phyloP scores from a whole-genome alignment of 2,113 vertebrate species.

The Oncorhynchus nerka region DNA sequence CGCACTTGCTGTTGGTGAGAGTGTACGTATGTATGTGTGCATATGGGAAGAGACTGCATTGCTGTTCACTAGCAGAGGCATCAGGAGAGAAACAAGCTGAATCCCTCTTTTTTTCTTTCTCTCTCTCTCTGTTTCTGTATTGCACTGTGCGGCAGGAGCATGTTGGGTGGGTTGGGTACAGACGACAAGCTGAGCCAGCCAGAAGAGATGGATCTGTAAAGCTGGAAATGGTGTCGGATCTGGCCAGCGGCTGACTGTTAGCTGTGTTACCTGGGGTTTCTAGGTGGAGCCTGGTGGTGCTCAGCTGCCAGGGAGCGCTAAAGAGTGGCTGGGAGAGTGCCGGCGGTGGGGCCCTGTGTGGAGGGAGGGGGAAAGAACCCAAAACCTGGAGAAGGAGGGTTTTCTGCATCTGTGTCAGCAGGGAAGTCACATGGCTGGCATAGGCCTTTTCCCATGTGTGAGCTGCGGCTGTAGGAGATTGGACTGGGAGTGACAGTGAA shows the following conservation, averaged over 20 bases:
- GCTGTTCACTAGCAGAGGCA: slow-evolving; percentile 29
- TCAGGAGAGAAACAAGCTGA: slow-evolving; percentile 8
- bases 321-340: slow-evolving; percentile 45
- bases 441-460: slow-evolving; percentile 22
- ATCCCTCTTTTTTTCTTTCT: slow-evolving; percentile 18
- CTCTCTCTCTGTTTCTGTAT: slow-evolving; percentile 18
- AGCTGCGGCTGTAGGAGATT: slow-evolving; percentile 30
- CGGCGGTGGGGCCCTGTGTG: slow-evolving; percentile 4
- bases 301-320: slow-evolving; percentile 15
- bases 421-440: slow-evolving; percentile 54
- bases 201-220: slow-evolving; percentile 17
- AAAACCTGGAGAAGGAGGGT: slow-evolving; percentile 4
- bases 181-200: slow-evolving; percentile 3
- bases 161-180: slow-evolving; percentile 29
- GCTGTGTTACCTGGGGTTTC: slow-evolving; percentile 30
- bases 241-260: not conserved
- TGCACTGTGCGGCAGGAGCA: slow-evolving; percentile 18
- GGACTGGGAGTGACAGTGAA: slow-evolving; percentile 19
- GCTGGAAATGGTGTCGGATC: slow-evolving; percentile 31
- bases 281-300: slow-evolving; percentile 43
- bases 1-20: slow-evolving; percentile 8
- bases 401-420: slow-evolving; percentile 56
- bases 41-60: slow-evolving; percentile 44
- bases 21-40: slow-evolving; percentile 15
- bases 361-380: slow-evolving; percentile 26